These are phyloP conservation scores for Megathymus violae DNA, from an alignment of 1,140 invertebrate genomes.

Conservation along the genomic window DNA sequence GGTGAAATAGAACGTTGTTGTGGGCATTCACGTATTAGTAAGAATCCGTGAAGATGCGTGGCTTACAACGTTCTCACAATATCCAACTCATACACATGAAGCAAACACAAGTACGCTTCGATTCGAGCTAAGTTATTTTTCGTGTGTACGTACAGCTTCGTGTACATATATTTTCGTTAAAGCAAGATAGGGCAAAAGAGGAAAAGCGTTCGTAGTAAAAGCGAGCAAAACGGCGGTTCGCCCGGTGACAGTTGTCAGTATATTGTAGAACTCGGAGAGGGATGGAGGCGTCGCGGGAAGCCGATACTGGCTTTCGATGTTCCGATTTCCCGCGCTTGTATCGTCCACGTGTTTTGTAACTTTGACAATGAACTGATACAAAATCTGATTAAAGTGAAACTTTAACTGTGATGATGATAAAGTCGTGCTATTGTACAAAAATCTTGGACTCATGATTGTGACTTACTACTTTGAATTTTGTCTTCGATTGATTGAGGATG, in stretches of 20 bases:
- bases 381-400: too few relatives aligned
- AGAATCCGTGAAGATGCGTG: conserved; percentile 60
- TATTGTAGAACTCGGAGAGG: conserved; percentile 59
- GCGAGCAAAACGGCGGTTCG: conserved; percentile 62
- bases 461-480: conserved; percentile 48
- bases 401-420: conserved; percentile 40
- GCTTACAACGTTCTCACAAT: conserved; percentile 50
- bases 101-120: conserved; percentile 48
- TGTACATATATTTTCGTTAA: conserved; percentile 66
- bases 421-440: conserved; percentile 45
- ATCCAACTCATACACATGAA: conserved; percentile 35
- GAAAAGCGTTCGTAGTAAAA: conserved; percentile 72
- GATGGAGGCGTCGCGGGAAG: conserved; percentile 63
- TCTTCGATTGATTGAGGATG: conserved; percentile 63
- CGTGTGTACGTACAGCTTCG: conserved; percentile 60
- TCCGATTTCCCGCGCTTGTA: conserved; percentile 69
- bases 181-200: conserved; percentile 75
- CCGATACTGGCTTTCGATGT: conserved; percentile 56
- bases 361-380: conserved; percentile 38
- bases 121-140: conserved; percentile 55
- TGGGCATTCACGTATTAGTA: conserved; percentile 63
- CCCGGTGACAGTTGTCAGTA: conserved; percentile 70
- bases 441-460: conserved; percentile 70
- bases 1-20: conserved; percentile 40
- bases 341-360: conserved; percentile 53